Evolutionary conservation across 2,113 vertebrate genomes (phyloP).

Genomic region (Pedetes capensis): DNA sequence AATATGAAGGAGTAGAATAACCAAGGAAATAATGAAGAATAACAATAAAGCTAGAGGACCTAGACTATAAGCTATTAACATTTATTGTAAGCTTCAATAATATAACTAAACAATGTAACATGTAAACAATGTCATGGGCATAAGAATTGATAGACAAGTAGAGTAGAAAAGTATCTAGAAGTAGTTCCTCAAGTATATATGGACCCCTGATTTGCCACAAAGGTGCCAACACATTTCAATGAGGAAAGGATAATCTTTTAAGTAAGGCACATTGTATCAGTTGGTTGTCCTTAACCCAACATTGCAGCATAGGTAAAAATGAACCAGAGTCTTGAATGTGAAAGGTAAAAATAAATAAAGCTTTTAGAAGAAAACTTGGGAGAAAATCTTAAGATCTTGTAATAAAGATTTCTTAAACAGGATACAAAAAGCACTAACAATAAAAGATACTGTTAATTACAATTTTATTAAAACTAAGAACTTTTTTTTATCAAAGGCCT

Average conservation of each 20-base stretch:
- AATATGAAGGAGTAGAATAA: neutral
- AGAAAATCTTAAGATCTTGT: neutral
- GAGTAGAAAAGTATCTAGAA: neutral
- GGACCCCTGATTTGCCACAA: neutral
- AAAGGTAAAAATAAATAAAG: neutral
- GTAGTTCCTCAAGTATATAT: neutral
- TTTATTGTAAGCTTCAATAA: neutral
- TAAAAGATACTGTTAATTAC: neutral
- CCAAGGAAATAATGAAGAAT: neutral
- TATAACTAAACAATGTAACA: no score
- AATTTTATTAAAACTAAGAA: neutral
- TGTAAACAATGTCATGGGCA: neutral
- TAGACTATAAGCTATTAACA: neutral
- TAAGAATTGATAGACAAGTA: neutral
- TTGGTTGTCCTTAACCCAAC: neutral
- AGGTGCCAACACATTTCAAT: neutral
- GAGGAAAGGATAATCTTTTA: neutral
- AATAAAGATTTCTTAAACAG: conserved; percentile 11
- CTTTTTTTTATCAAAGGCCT: neutral
- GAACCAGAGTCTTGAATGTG: neutral
- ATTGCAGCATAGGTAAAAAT: neutral
- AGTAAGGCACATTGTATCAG: neutral
- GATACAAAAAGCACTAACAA: neutral
- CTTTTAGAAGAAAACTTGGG: neutral
- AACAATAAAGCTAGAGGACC: neutral